Evolutionary conservation across 2,797 vertebrate genomes (phyloP).

Genomic region (Nannoperca obscura): DNA sequence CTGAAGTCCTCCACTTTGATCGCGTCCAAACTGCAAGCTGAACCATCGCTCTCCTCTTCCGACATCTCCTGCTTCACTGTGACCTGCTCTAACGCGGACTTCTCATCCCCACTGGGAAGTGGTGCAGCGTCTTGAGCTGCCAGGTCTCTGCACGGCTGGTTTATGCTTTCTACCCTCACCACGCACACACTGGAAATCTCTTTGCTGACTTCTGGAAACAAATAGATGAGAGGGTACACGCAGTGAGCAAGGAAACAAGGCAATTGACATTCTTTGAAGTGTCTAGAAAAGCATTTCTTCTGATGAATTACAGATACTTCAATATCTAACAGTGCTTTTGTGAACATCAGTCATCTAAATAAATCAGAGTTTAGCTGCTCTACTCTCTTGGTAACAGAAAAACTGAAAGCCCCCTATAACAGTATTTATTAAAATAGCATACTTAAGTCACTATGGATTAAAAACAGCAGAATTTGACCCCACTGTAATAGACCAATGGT

Average conservation of each 20-base stretch:
- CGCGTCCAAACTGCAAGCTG: conserved; percentile 47
- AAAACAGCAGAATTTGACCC: not conserved
- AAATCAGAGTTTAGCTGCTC: no score
- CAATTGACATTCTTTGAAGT: not conserved
- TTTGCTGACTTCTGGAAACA: conserved; percentile 48
- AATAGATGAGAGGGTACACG: not conserved
- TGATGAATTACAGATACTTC: not conserved
- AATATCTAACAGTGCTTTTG: not conserved
- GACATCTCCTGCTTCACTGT: conserved; percentile 74
- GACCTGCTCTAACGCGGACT: conserved; percentile 38
- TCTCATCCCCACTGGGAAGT: not conserved
- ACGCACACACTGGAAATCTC: conserved; percentile 17
- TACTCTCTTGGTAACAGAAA: no score
- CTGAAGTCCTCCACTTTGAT: conserved; percentile 69
- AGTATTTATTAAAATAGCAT: no score
- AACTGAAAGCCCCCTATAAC: no score
- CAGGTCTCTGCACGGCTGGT: conserved; percentile 8
- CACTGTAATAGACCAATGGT: not conserved
- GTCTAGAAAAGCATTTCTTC: not conserved
- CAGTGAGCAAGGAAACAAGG: not conserved
- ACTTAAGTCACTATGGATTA: not conserved
- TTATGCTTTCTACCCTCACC: conserved; percentile 41
- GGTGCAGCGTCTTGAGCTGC: not conserved
- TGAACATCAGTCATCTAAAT: not conserved
- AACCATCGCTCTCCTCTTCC: conserved; percentile 39